Evolutionary conservation across 2,797 vertebrate species (phyloP).

Genomic region (Threskiornis aethiopicus): DNA sequence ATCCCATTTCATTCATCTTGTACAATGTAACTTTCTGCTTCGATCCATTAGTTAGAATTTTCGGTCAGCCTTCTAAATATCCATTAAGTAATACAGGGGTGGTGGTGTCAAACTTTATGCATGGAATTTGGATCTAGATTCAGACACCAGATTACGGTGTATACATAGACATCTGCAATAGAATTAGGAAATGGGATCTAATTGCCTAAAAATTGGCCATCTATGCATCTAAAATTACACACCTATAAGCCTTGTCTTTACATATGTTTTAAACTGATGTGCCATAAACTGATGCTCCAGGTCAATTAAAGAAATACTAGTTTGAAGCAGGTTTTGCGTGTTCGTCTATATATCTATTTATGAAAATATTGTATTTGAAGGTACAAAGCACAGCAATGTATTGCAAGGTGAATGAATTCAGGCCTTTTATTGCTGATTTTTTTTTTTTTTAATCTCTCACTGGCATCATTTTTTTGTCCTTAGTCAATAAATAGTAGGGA

Average conservation of each 20-base stretch:
- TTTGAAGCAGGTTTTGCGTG: not conserved
- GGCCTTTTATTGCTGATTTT: not conserved
- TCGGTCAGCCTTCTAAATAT: not conserved
- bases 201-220: not conserved
- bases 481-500: not conserved
- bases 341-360: not conserved
- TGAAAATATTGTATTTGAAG: not conserved
- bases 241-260: not conserved
- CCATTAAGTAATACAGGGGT: not conserved
- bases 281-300: not conserved
- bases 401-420: not conserved
- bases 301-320: not conserved
- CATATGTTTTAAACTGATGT: fast-evolving
- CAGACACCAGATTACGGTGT: not conserved
- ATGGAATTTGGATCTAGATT: not conserved
- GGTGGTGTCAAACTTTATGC: not conserved
- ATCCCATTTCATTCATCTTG: not conserved
- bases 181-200: not conserved
- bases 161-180: not conserved
- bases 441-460: not conserved
- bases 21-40: not conserved
- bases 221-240: not conserved
- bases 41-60: not conserved
- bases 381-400: not conserved
- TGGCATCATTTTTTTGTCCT: not conserved